These are phyloP conservation scores for Drosophila parvula DNA, from an alignment of 1,140 invertebrate species.

Conservation along the genomic window DNA sequence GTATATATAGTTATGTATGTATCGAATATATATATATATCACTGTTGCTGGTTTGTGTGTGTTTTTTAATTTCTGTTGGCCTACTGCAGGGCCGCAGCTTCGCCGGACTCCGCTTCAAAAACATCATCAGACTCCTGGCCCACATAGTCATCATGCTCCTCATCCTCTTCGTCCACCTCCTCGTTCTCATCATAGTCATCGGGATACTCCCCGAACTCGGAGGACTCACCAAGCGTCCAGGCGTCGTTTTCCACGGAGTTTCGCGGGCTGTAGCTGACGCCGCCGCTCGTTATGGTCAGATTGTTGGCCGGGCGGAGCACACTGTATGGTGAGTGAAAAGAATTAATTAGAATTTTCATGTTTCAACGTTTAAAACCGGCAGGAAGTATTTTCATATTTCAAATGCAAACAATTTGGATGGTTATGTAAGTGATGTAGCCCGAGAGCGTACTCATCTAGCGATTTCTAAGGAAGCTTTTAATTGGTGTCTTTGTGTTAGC, in stretches of 20 bases:
- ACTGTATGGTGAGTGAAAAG: constrained; percentile 30
- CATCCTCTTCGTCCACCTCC: constrained; percentile 26
- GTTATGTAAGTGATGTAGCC: constrained; percentile 28
- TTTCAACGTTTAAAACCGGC: neutral
- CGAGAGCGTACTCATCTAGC: constrained; percentile 23
- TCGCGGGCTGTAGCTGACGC: constrained; percentile 68
- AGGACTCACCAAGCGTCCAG: constrained; percentile 78
- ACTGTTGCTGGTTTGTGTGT: constrained; percentile 69
- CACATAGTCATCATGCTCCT: constrained; percentile 24
- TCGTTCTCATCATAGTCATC: constrained; percentile 66
- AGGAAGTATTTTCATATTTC: constrained; percentile 11
- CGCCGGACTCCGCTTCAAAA: constrained; percentile 60
- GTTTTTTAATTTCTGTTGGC: constrained; percentile 9
- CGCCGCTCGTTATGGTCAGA: constrained; percentile 69
- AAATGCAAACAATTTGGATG: constrained; percentile 43
- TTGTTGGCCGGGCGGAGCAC: constrained; percentile 68
- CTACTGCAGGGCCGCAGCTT: constrained; percentile 47
- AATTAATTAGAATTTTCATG: constrained; percentile 5
- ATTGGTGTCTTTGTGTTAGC: constrained; percentile 44
- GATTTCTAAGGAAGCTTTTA: constrained; percentile 50
- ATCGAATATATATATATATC: constrained; percentile 74
- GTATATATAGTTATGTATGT: constrained; percentile 59
- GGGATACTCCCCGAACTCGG: constrained; percentile 64
- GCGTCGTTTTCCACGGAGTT: constrained; percentile 78
- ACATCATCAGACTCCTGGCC: constrained; percentile 72